Conservation (phyloP, 2,888 invertebrate species). For the Caenorhabditis sp. region DNA sequence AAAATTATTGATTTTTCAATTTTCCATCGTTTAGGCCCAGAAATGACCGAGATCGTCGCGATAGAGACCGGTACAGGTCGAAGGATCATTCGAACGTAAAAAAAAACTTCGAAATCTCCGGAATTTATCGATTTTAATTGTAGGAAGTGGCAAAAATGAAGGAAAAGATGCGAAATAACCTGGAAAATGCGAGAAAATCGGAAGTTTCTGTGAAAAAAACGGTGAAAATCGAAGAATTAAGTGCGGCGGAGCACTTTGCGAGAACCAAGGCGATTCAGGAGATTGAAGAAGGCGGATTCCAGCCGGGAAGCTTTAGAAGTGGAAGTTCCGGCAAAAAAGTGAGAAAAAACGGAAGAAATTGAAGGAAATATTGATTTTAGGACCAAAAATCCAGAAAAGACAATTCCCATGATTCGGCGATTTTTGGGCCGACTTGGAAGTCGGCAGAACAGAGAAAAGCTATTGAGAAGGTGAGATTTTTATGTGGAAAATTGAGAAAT, state of each 20-base stretch:
- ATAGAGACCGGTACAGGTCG: constrained; percentile 33
- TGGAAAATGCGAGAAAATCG: constrained; percentile 42
- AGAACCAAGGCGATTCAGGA: constrained; percentile 41
- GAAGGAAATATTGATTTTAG: constrained; percentile 12
- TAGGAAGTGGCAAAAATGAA: constrained; percentile 56
- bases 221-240: constrained; percentile 29
- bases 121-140: constrained; percentile 7
- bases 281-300: constrained; percentile 56
- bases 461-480: constrained; percentile 32
- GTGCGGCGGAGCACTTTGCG: constrained; percentile 43
- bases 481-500: neutral
- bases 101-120: neutral
- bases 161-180: constrained; percentile 50
- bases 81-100: constrained; percentile 48
- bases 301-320: constrained; percentile 32
- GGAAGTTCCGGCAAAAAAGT: constrained; percentile 24
- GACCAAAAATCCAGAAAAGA: constrained; percentile 49
- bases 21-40: constrained; percentile 30
- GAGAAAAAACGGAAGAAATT: neutral
- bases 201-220: constrained; percentile 2
- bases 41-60: constrained; percentile 47
- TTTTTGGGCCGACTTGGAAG: constrained; percentile 63
- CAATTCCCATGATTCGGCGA: constrained; percentile 54
- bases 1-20: constrained; percentile 22
- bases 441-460: constrained; percentile 47